Evolutionary conservation across 2,113 vertebrate species (phyloP), one percentile per base, ranked within the genome.

Genomic region (Benitochromis conjunctus): DNA sequence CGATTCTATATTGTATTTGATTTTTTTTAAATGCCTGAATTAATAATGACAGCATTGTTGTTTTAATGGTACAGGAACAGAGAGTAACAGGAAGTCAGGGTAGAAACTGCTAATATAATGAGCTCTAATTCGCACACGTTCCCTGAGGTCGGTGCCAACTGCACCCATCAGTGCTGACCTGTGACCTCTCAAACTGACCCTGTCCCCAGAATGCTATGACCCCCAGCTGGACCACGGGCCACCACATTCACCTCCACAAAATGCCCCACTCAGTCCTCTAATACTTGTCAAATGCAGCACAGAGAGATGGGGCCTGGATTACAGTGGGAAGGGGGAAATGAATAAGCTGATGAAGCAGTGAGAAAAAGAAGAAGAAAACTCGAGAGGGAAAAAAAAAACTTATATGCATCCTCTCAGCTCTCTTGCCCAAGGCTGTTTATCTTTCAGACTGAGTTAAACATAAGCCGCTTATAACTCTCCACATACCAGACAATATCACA

Each of bases 401-500:
- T 92, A 85, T 86, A 84, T 2, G 86, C 91, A 91, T 92, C 86
- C 81, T 92, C 85, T 83, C 58, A 54, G 91, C 38, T 54, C 83
- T 92, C 82, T 58, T 64, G 90, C 92, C 84, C 26, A 26, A 53
- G 89, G 94, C 89, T 95, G 93, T 95, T 95, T 95, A 89, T 95
- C 93, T 91, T 90, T 77, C 82, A 95, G 90, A 93, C 93, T 91
- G 92, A 94, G 94, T 95, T 94, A 94, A 94, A 89, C 83, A 55
- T 81, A 86, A 92, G 90, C 90, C 91, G 79, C 91, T 91, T 93
- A 91, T 94, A 91, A 93, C 86, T 89, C 95, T 90, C 88, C 91
- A 84, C 95, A 95, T 95, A 94, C 95, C 95, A 95, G 94, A 95
- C 94, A 93, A 94, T 95, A 95, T 95, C 94, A 93, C 92, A 91